Conservation (phyloP, 2,113 vertebrate species). For the Heterochromis multidens region DNA sequence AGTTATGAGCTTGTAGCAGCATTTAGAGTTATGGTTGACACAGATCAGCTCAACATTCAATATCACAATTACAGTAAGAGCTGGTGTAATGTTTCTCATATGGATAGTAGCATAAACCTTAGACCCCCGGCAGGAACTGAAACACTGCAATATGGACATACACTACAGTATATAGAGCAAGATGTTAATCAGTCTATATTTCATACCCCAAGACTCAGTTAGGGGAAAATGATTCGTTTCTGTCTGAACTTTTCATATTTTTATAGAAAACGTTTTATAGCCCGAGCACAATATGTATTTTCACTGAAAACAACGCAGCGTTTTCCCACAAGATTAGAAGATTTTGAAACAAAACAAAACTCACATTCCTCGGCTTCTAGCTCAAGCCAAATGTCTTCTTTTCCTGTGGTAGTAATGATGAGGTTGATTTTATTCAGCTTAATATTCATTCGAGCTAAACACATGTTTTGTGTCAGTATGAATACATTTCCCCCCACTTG, state of each 20-base stretch:
- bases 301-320: constrained; percentile 2
- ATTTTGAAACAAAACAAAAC: constrained; percentile 49
- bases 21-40: constrained; percentile 73
- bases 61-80: constrained; percentile 78
- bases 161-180: constrained; percentile 1
- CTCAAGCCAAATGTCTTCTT: constrained; percentile 11
- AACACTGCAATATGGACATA: constrained; percentile 39
- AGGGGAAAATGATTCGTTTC: neutral
- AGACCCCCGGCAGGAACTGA: constrained; percentile 26
- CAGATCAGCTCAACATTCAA: constrained; percentile 71
- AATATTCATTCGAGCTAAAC: constrained; percentile 60
- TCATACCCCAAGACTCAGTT: constrained; percentile 1
- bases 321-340: neutral
- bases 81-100: constrained; percentile 72
- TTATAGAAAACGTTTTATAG: neutral
- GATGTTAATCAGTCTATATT: constrained; percentile 19
- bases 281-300: neutral
- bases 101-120: constrained; percentile 51
- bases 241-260: neutral
- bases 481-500: constrained; percentile 50
- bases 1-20: constrained; percentile 64
- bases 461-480: constrained; percentile 46
- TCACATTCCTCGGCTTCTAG: constrained; percentile 38
- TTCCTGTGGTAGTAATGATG: constrained; percentile 37
- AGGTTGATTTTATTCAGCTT: constrained; percentile 58